Base-by-base conservation (phyloP, 2,888 invertebrate genomes). In the Crepidodera aurea region DNA sequence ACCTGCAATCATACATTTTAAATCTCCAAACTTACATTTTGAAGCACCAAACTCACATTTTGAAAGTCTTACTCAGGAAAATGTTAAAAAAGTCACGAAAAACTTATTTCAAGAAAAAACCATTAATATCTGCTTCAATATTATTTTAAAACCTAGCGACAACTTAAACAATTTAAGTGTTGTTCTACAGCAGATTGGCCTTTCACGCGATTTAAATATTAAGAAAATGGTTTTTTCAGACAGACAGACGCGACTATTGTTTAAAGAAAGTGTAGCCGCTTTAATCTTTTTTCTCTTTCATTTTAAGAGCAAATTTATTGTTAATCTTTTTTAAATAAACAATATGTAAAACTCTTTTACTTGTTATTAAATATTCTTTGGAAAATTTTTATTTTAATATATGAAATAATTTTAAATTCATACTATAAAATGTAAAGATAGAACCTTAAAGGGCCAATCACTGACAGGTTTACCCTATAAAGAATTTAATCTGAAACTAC, bases 41-140 rank as follows among this genome's bases (percentile, higher is more conserved):
- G 42, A 42, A 42, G 42, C 42, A 42, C 39, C 39, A 39, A 39
- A 44, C 44, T 44, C 44, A 44, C 18, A 44, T 44, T 44, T 44
- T 19, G 19, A 19, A 44, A 44, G 18, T 19, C n/a, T 44, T 19
- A 18, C 18, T 13, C 18, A 16, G 5, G 40, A 44, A 44, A 44
- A 44, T 44, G 22, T 44, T 44, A 44, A 7, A 10, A 44, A 44
- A 22, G 44, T 22, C 44, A 44, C 44, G 44, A 44, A 44, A 16
- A 44, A 44, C 19, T 18, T 22, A 44, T 44, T 44, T 0, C 12
- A 42, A 15, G 16, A 42, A 42, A 42, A 42, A 42, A 13, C 2
- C 42, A 42, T 18, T 42, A 15, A 42, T 15, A 42, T 42, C 16
- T 18, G 18, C 13, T 42, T 2, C 42, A 42, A 42, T 39, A 39